Base-by-base conservation (phyloP, 2,113 vertebrate genomes). In the Zosterops hypoxanthus region DNA sequence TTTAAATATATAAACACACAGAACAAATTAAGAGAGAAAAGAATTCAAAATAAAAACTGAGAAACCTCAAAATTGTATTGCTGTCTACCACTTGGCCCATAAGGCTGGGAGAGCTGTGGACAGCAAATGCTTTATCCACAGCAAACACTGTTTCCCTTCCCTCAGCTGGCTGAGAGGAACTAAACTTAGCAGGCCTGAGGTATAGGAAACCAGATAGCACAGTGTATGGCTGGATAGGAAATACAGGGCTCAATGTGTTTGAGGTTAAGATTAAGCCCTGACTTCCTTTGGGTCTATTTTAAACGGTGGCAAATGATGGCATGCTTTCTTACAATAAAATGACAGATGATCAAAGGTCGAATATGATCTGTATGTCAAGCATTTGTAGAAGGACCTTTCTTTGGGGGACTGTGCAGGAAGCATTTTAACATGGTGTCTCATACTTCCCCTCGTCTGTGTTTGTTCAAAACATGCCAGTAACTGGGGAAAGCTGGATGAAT, bases 261-360 rank as follows among this genome's bases (percentile, higher is more conserved):
- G 97, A 98, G 98, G 98, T 97, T 95, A 91, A 98, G 98, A 98
- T 97, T 98, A 98, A 98, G 97, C 96, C 97, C 96, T 86, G 77
- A 98, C 98, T 98, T 98, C 98, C 98, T 98, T 49, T 95, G 79
- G 71, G 82, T 97, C 98, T 98, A 98, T 98, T 98, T 98, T 98
- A 97, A 97, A 97, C 52, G 13, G 97, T 97, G 96, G 97, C 97
- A 97, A 97, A 98, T 78, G 97, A 97, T 97, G 97, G 96, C 95
- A 95, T 96, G 97, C 96, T 97, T 93, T 97, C 97, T 98, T 96
- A 96, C 96, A 96, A 91, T 96, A 92, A 95, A 98, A 98, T 91
- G 96, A 97, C 98, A 98, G 95, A 97, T 96, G 98, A 98, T 97
- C 97, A 98, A 98, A 98, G 97, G 96, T 89, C 39, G 41, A 97